Base-by-base conservation (phyloP, 2,797 vertebrate species). In the Crocodylus rhombifer region DNA sequence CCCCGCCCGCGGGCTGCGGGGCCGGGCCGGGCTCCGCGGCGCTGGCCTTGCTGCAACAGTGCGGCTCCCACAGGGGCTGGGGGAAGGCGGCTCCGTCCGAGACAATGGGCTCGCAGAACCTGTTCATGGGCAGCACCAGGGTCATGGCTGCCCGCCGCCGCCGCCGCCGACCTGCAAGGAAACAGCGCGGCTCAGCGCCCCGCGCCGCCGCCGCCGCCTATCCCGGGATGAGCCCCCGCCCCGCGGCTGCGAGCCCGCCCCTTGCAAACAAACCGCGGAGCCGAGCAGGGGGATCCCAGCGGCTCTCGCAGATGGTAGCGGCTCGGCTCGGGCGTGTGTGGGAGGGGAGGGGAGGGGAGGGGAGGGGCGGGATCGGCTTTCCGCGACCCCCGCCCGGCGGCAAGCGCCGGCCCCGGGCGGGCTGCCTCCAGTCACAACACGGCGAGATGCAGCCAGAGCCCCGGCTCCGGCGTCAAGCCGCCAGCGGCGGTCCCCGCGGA, bases 101-200 rank as follows among this genome's bases (percentile, higher is more conserved):
- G 97, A 97, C 97, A 95, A 98, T 97, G 98, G 98, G 98, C 96
- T 99, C 98, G 96, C 98, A 98, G 97, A 99, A 99, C 95, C 98
- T 98, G 98, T 99, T 99, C 98, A 99, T 99, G 97, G 99, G 99
- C 98, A 99, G 98, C 96, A 99, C 99, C 95, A 99, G 98, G 98
- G 99, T 99, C 99, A 99, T 99, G 97, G 98, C 98, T 98, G 21
- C 58, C 33, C 51, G 95, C 95, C 93, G 88, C 74, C 88, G 93
- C 89, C 91, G 61, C 86, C 86, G 75, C n/a, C n/a, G n/a, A 91
- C 92, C 94, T 93, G 91, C 81, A 85, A 86, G 85, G 81, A 92
- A 93, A 90, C 82, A 78, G 84, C 84, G 63, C 89, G 58, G 75
- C 42, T 95, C 58, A 95, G 84, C 86, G 86, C 84, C 67, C 75